These are phyloP conservation scores for Podarcis muralis DNA, from an alignment of 2,113 vertebrate species.

Conservation along the genomic window DNA sequence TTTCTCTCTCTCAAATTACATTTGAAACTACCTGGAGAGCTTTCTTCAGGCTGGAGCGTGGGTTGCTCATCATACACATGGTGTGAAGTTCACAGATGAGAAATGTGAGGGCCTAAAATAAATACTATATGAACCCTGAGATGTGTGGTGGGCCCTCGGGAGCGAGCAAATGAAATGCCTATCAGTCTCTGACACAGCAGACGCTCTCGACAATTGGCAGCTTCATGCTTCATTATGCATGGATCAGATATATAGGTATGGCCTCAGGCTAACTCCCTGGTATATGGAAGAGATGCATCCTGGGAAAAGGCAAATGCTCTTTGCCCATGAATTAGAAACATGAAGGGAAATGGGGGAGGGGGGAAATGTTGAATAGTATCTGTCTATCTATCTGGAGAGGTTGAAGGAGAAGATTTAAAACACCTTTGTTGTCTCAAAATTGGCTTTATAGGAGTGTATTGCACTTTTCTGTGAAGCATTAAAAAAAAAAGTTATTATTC, in stretches of 20 bases:
- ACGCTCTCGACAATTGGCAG: slow-evolving; percentile 84
- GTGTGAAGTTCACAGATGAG: slow-evolving; percentile 81
- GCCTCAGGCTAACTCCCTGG: slow-evolving; percentile 76
- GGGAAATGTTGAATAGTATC: not conserved
- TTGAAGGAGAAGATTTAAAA: slow-evolving; percentile 4
- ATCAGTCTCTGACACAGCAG: slow-evolving; percentile 88
- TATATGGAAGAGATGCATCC: slow-evolving; percentile 67
- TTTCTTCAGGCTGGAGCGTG: slow-evolving; percentile 47
- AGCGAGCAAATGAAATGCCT: slow-evolving; percentile 87
- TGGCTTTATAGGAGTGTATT: not conserved
- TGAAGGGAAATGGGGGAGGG: slow-evolving; percentile 19
- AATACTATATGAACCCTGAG: slow-evolving; percentile 80
- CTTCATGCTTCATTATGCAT: slow-evolving; percentile 87
- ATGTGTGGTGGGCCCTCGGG: slow-evolving; percentile 79
- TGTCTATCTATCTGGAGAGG: not conserved
- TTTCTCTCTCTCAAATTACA: slow-evolving; percentile 36
- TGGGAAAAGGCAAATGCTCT: slow-evolving; percentile 64
- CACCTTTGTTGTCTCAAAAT: slow-evolving; percentile 32
- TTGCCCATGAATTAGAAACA: slow-evolving; percentile 52
- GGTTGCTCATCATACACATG: slow-evolving; percentile 73
- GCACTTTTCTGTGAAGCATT: slow-evolving; percentile 4
- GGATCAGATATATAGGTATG: slow-evolving; percentile 83
- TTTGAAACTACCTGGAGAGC: slow-evolving; percentile 68
- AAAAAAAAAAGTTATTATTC: slow-evolving; percentile 50
- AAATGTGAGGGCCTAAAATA: slow-evolving; percentile 75